Evolutionary conservation across 2,113 vertebrate species (phyloP), one percentile per base, ranked within the genome.

Genomic region (Myotis yumanensis): DNA sequence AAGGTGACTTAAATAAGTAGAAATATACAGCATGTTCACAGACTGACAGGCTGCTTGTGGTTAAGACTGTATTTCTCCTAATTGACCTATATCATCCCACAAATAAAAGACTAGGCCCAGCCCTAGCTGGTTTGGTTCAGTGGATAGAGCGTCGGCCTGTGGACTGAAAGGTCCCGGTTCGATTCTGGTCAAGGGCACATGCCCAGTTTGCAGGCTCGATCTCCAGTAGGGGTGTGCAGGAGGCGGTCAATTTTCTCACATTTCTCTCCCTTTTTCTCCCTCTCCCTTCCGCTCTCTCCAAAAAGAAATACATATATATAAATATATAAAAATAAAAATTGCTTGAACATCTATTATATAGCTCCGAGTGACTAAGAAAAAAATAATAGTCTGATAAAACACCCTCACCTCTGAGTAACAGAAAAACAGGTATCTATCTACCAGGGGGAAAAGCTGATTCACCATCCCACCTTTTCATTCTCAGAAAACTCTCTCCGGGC

Each of bases 391-490:
- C 57, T 52, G 30, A 35, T 5, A 52, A 32, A 6, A 46, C 2
- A 88, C 3, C 5, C 2, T 46, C 43, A 17, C 35, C 52, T 87
- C 7, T 7, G 11, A 12, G 11, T 73, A 89, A 94, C 35, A 88
- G 35, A 73, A 87, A 80, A 71, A 82, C 28, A 35, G 4, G 2
- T 22, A 30, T 0, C 2, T 3, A 30, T 0, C 2, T 3, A 40
- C 30, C 15, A 23, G 62, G 15, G 54, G 3, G 7, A 40, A 68
- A 17, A 68, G 17, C 54, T 51, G 66, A 59, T 35, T 51, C 68
- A 68, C 66, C 54, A 72, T 35, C 35, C 46, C 25, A 48, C 6
- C 18, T 10, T 48, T 48, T 54, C 32, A n/a, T 14, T 64, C 76
- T 43, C 51, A 20, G 69, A 32, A 7, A 20, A 51, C 7, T 28